Percentiles rank a stretch among this genome's conserved stretches.
These are phyloP conservation scores for Pegoplata infirma DNA, from an alignment of 2,888 invertebrate species.

Conservation along the genomic window DNA sequence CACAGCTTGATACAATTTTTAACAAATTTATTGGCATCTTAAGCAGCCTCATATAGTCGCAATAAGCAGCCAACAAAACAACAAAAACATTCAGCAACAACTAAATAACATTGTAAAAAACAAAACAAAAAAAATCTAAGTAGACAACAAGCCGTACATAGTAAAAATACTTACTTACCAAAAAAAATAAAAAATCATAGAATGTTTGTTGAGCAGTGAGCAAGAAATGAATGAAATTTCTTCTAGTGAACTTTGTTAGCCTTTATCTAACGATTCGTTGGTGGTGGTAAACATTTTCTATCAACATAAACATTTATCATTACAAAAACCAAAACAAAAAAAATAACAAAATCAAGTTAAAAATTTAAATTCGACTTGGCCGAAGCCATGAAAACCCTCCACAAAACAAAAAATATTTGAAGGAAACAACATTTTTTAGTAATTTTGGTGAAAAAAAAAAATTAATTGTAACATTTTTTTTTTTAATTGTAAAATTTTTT, in stretches of 20 bases:
- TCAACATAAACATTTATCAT: slow-evolving; percentile 63
- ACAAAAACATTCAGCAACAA: slow-evolving; percentile 25
- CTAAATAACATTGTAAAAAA: slow-evolving; percentile 15
- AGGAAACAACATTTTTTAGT: no score
- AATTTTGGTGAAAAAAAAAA: background rate
- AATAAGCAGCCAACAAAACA: background rate
- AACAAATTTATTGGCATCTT: slow-evolving; percentile 61
- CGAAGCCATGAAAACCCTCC: no score
- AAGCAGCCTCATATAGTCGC: slow-evolving; percentile 26
- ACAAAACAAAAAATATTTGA: no score
- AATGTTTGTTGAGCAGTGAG: slow-evolving; percentile 12
- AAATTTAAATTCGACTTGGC: no score
- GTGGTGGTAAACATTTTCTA: slow-evolving; percentile 62
- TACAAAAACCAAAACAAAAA: slow-evolving; percentile 36
- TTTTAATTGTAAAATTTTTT: no score
- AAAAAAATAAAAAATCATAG: slow-evolving; percentile 16
- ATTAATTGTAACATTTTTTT: no score
- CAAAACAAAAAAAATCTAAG: background rate
- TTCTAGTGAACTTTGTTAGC: slow-evolving; percentile 59
- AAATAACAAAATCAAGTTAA: background rate
- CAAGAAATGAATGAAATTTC: slow-evolving; percentile 60
- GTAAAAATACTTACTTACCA: no score
- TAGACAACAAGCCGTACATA: slow-evolving; percentile 27
- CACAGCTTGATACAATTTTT: slow-evolving; percentile 58
- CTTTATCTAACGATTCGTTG: slow-evolving; percentile 58